A percentile compares a stretch with the other conserved stretches of the same genome.
Evolutionary conservation across 1,140 invertebrate genomes (phyloP).

Genomic region (Asbolus verrucosus): DNA sequence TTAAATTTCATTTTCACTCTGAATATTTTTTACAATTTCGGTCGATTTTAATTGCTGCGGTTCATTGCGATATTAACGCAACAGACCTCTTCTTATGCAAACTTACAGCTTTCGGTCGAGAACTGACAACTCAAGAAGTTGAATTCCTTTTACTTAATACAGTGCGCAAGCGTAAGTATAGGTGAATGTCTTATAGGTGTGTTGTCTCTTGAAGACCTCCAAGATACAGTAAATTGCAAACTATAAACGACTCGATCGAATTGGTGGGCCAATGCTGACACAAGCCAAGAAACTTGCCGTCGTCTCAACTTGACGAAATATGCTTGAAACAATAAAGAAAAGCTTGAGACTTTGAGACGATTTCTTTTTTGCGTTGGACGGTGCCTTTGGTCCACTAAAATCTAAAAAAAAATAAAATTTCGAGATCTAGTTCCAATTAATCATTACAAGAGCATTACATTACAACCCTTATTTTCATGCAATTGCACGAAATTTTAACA

Average conservation of each 20-base stretch:
- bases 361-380: too few species aligned
- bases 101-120: constrained; percentile 44
- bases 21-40: not conserved
- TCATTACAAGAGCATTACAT: too few species aligned
- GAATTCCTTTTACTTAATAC: constrained; percentile 53
- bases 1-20: not conserved
- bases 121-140: constrained; percentile 42
- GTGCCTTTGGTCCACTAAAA: too few species aligned
- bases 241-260: not conserved
- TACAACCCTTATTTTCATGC: too few species aligned
- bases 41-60: not conserved
- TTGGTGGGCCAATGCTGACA: not conserved
- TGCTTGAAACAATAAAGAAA: too few species aligned
- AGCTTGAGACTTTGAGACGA: too few species aligned
- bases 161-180: constrained; percentile 57
- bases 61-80: constrained; percentile 9
- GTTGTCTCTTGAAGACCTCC: constrained; percentile 51
- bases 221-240: constrained; percentile 48
- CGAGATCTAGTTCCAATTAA: too few species aligned
- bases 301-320: too few species aligned
- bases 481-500: too few species aligned
- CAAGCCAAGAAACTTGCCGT: too few species aligned
- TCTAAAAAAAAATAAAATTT: too few species aligned
- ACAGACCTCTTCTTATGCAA: constrained; percentile 9
- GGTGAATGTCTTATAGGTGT: constrained; percentile 60